Conservation (phyloP, 2,888 invertebrate species). For the Xestia xanthographa region DNA sequence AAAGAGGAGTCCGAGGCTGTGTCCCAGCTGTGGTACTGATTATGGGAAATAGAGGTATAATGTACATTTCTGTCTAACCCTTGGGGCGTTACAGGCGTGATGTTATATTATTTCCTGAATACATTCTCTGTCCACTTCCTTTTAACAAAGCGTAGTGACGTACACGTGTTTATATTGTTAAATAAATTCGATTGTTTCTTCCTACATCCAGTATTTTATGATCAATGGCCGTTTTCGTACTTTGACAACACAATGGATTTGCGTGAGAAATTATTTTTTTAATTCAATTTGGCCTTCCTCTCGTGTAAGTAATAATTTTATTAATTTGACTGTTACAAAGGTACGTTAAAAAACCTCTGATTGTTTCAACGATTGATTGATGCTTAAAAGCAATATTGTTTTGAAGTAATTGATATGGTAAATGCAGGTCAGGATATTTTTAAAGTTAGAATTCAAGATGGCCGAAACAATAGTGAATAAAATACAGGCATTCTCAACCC, state of each 20-base stretch:
- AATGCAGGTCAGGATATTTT: not conserved
- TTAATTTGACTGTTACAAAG: slow-evolving; percentile 43
- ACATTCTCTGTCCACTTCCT: not conserved
- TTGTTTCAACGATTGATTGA: slow-evolving; percentile 43
- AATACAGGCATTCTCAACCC: no score
- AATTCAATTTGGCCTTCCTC: slow-evolving; percentile 51
- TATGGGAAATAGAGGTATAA: not conserved
- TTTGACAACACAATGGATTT: slow-evolving; percentile 48
- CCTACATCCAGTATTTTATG: slow-evolving; percentile 41
- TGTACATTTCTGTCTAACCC: not conserved
- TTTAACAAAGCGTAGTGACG: slow-evolving; percentile 12
- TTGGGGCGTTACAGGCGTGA: not conserved
- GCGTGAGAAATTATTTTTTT: slow-evolving; percentile 57
- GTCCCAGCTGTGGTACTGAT: no score
- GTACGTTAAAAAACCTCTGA: slow-evolving; percentile 31
- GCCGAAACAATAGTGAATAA: not conserved
- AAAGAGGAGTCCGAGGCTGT: no score
- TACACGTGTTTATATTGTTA: slow-evolving; percentile 33
- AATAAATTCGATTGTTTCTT: slow-evolving; percentile 53
- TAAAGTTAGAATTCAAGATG: not conserved
- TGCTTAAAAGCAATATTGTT: slow-evolving; percentile 20
- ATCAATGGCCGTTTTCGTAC: slow-evolving; percentile 52
- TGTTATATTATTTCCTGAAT: slow-evolving; percentile 1
- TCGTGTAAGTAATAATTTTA: slow-evolving; percentile 47
- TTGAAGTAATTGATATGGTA: slow-evolving; percentile 1